Evolutionary conservation across 2,888 invertebrate species (phyloP).

Genomic region (Andrena chrysosceles): DNA sequence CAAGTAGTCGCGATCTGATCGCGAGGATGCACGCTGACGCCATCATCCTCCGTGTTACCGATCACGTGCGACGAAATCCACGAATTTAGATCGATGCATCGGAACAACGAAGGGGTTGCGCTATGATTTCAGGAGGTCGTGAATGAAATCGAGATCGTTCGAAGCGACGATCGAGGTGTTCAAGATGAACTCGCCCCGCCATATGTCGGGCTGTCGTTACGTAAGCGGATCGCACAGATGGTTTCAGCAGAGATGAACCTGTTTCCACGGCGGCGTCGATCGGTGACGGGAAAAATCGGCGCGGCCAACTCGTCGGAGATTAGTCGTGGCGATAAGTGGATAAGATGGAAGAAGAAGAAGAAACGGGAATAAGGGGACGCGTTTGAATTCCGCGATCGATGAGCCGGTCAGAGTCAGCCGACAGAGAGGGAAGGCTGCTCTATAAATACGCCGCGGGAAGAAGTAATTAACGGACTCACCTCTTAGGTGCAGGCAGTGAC

Average conservation of each 20-base stretch:
- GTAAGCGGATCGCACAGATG: conserved; percentile 34
- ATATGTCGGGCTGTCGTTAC: conserved; percentile 45
- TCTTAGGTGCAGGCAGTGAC: conserved; percentile 63
- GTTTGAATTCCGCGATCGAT: conserved; percentile 47
- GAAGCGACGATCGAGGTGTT: not conserved
- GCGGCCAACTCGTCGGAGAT: conserved; percentile 19
- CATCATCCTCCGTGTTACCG: conserved; percentile 4
- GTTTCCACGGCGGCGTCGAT: conserved; percentile 31
- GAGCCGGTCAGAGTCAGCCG: conserved; percentile 18
- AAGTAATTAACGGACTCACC: conserved; percentile 64
- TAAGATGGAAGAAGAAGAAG: not conserved
- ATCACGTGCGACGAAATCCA: conserved; percentile 28
- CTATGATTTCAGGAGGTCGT: not conserved
- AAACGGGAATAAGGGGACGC: not conserved
- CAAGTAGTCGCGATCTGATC: conserved; percentile 59
- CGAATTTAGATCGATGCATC: not conserved
- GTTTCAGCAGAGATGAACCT: conserved; percentile 43
- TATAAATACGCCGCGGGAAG: conserved; percentile 39
- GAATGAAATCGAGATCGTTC: not conserved
- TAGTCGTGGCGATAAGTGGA: conserved; percentile 12
- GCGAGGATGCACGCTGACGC: not conserved
- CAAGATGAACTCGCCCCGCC: conserved; percentile 9
- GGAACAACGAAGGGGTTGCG: not conserved
- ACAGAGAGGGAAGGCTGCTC: not conserved
- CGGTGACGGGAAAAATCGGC: conserved; percentile 40